Base-by-base conservation (phyloP, 2,888 invertebrate species). In the Chrysolina haemoptera region DNA sequence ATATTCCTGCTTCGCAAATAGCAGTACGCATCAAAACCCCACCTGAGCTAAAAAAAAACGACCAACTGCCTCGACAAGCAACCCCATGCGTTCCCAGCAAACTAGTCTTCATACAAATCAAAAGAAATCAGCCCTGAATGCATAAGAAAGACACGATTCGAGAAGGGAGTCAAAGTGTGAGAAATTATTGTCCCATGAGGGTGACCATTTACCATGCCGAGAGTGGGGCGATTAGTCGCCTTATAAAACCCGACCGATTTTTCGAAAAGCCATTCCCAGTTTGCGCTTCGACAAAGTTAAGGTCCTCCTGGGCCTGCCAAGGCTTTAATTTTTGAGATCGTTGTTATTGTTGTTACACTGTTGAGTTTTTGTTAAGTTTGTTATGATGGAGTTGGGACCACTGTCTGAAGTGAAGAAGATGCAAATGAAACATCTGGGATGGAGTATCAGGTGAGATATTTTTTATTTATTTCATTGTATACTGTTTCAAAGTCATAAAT, bases 311-410 rank as follows among this genome's bases (percentile, higher is more conserved):
- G 70, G 70, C 43, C 71, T 62, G 50, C 43, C 8, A 20, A 50
- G 67, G 43, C 59, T 27, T 65, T 46, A 71, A 64, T 68, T 74
- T 71, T 74, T 70, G 70, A 67, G 50, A 70, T 70, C 27, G 67
- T 67, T 71, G 62, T 68, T 70, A 64, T 66, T 74, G 63, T 71
- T 74, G 48, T 62, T 20, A 68, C 53, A 18, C 59, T 53, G 74
- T 74, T 74, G 71, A 74, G 68, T 74, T 74, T 70, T 76, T 76
- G 76, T 76, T 76, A 74, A 71, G 70, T 76, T 76, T 76, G 64
- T 74, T 48, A 35, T 16, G 53, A 40, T 35, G 53, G 35, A 67
- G 67, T 22, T 50, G 66, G 16, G 16, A n/a, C 6, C 10, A 2
- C 10, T 59, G 27, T 4, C n/a, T 2, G n/a, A 3, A 59, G 59